Conservation (phyloP, 1,140 invertebrate genomes). For the Caenorhabditis briggsae region DNA sequence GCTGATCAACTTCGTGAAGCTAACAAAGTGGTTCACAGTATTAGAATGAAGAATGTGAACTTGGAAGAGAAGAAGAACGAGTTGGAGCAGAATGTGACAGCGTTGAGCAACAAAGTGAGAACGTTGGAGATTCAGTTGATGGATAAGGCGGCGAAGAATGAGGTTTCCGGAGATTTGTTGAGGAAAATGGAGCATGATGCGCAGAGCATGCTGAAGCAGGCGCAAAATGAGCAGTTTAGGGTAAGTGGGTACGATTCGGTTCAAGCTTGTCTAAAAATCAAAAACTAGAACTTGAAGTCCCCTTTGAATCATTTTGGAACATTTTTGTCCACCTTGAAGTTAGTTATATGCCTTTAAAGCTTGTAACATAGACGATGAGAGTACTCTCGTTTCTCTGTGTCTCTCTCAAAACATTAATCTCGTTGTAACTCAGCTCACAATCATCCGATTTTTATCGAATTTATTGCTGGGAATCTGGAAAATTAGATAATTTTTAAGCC, state of each 20-base stretch:
- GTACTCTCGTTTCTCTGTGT: too few relatives aligned
- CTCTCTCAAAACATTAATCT: too few relatives aligned
- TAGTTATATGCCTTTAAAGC: too few relatives aligned
- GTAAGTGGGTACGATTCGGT: not conserved
- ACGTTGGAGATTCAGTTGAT: constrained; percentile 46
- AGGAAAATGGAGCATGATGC: constrained; percentile 58
- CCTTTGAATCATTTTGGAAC: too few relatives aligned
- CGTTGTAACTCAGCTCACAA: too few relatives aligned
- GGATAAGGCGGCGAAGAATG: constrained; percentile 56
- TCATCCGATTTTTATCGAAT: too few relatives aligned
- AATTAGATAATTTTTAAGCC: too few relatives aligned
- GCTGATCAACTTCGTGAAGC: constrained; percentile 18
- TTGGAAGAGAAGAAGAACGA: constrained; percentile 49
- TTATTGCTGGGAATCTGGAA: too few relatives aligned
- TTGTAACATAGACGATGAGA: too few relatives aligned
- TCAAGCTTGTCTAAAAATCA: not conserved
- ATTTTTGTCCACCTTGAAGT: too few relatives aligned
- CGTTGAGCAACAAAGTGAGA: constrained; percentile 26
- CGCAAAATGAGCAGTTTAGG: constrained; percentile 47
- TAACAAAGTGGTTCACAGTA: constrained; percentile 34
- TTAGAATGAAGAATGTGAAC: constrained; percentile 30
- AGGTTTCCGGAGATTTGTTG: constrained; percentile 44
- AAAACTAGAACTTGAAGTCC: not conserved
- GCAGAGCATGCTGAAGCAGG: constrained; percentile 46
- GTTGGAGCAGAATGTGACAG: constrained; percentile 52